A percentile compares a stretch with the other conserved stretches of the same genome.
phyloP scores from a whole-genome alignment of 2,113 vertebrate species.

The Pomatostomus ruficeps region DNA sequence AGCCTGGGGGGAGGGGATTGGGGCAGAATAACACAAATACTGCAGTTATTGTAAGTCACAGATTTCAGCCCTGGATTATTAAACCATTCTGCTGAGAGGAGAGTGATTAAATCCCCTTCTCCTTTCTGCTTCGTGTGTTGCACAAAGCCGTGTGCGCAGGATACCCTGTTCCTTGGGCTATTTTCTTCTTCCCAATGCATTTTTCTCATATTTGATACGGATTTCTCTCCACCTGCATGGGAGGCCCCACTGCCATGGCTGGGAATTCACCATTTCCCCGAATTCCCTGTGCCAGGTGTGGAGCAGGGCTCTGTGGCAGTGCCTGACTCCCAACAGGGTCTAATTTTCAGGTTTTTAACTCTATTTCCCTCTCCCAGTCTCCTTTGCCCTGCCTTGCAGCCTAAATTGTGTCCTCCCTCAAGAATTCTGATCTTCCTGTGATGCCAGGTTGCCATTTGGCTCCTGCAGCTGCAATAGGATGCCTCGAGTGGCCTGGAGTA shows the following conservation, averaged over 20 bases:
- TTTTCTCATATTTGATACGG: not conserved
- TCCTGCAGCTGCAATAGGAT: not conserved
- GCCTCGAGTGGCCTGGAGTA: not conserved
- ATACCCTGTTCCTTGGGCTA: not conserved
- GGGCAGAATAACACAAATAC: not conserved
- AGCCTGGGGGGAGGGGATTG: not conserved
- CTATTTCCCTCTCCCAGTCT: not conserved
- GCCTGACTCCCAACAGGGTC: not conserved
- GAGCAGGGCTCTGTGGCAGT: not conserved
- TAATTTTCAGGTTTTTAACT: no score
- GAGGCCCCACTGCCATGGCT: not conserved
- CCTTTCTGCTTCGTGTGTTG: not conserved
- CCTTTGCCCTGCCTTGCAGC: not conserved
- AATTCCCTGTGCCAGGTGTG: fast-evolving
- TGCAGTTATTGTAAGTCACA: not conserved
- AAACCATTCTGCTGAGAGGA: not conserved
- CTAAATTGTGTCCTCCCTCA: not conserved
- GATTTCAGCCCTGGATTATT: not conserved
- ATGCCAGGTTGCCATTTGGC: not conserved
- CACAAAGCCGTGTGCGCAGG: not conserved
- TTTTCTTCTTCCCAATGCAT: not conserved
- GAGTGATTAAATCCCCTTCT: not conserved
- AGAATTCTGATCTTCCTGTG: not conserved
- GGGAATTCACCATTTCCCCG: not conserved
- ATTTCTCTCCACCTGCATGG: not conserved